These are phyloP conservation scores for Orchesella cincta DNA, from an alignment of 1,140 invertebrate genomes.

Conservation along the genomic window DNA sequence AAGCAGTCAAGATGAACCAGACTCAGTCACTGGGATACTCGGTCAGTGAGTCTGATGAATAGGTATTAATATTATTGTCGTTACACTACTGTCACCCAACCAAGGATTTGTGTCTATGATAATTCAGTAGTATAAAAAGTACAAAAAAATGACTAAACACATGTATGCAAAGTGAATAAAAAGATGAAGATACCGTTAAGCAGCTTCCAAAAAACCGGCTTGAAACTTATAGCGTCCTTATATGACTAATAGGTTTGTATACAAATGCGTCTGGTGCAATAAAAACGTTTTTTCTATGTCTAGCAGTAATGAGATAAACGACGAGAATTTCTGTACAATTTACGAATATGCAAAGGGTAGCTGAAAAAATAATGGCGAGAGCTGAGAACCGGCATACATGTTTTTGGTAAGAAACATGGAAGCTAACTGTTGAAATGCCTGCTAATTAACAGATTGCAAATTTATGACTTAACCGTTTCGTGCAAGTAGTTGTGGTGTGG, in stretches of 20 bases:
- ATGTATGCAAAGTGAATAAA: background rate
- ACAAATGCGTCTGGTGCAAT: no score
- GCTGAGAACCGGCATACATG: background rate
- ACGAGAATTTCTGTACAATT: no score
- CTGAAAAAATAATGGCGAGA: no score
- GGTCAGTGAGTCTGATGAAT: background rate
- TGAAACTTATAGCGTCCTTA: background rate
- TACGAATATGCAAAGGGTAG: no score
- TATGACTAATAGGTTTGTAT: background rate
- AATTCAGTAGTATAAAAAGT: background rate
- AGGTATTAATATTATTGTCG: background rate
- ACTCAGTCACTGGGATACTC: background rate
- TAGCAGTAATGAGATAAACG: background rate
- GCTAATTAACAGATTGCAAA: no score
- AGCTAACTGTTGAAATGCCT: no score
- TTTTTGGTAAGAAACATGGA: background rate
- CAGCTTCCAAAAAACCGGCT: background rate
- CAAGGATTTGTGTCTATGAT: background rate
- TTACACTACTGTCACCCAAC: background rate
- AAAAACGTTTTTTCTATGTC: background rate
- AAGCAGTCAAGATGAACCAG: no score
- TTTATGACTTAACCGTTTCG: background rate
- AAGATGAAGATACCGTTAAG: background rate
- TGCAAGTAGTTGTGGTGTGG: background rate
- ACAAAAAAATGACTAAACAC: background rate